These are phyloP conservation scores for Philopotamus ludificatus DNA, from an alignment of 1,140 invertebrate species.

Conservation along the genomic window DNA sequence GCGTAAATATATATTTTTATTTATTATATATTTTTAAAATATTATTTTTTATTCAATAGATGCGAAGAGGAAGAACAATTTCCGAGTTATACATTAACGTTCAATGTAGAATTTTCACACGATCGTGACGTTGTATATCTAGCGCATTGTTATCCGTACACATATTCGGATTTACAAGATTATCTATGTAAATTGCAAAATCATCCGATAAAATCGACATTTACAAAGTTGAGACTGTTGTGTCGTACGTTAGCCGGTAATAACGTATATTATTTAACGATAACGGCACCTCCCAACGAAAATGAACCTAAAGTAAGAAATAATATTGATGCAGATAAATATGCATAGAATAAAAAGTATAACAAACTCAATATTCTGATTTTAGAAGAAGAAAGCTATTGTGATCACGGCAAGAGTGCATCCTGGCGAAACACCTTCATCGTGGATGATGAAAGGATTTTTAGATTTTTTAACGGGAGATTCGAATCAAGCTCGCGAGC, in stretches of 20 bases:
- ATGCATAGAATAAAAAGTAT: not conserved
- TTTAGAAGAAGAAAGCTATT: slow-evolving; percentile 75
- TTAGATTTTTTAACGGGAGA: slow-evolving; percentile 89
- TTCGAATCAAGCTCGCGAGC: slow-evolving; percentile 69
- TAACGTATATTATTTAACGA: slow-evolving; percentile 88
- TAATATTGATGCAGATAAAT: not conserved
- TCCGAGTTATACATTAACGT: slow-evolving; percentile 81
- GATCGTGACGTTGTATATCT: slow-evolving; percentile 89
- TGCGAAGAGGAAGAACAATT: slow-evolving; percentile 62
- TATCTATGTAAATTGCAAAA: slow-evolving; percentile 68
- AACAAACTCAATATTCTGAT: slow-evolving; percentile 25
- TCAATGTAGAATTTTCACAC: slow-evolving; percentile 90
- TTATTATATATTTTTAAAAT: not conserved
- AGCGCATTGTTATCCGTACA: slow-evolving; percentile 96
- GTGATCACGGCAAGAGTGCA: slow-evolving; percentile 90
- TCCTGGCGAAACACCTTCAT: slow-evolving; percentile 93
- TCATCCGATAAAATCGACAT: slow-evolving; percentile 77
- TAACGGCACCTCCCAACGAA: slow-evolving; percentile 69
- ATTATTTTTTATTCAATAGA: slow-evolving; percentile 45
- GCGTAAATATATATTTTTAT: slow-evolving; percentile 28
- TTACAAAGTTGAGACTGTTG: slow-evolving; percentile 75
- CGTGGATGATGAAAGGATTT: slow-evolving; percentile 96
- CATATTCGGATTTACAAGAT: slow-evolving; percentile 84
- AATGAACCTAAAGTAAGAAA: slow-evolving; percentile 54
- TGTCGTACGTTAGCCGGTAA: slow-evolving; percentile 88